Percentiles rank a stretch among this genome's conserved stretches.
Conservation (phyloP, 2,888 invertebrate species). For the Eupithecia exiguata region DNA sequence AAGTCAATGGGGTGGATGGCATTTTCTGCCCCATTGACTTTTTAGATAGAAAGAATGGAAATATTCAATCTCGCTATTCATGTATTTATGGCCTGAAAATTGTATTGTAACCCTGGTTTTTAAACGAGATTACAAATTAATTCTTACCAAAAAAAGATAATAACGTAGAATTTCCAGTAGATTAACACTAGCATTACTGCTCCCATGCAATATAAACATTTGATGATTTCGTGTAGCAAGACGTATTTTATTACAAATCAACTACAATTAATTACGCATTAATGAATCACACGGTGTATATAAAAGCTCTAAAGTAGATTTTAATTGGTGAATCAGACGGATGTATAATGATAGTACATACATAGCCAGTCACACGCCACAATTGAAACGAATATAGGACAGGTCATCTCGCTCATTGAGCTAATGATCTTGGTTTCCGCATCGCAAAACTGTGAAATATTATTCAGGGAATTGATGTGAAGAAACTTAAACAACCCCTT, state of each 20-base stretch:
- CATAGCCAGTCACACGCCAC: conserved; percentile 14
- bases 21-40: too few species aligned
- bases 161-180: background rate
- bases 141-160: background rate
- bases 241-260: conserved; percentile 45
- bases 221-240: conserved; percentile 51
- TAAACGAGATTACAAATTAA: background rate
- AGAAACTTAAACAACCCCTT: background rate
- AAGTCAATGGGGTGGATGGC: too few species aligned
- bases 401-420: conserved; percentile 12
- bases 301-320: conserved; percentile 67
- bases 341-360: conserved; percentile 4
- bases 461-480: background rate
- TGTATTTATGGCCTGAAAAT: background rate
- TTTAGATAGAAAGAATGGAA: too few species aligned
- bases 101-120: background rate
- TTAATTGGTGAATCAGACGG: conserved; percentile 71
- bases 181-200: background rate
- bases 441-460: background rate
- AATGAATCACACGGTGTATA: conserved; percentile 56
- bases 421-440: conserved; percentile 13
- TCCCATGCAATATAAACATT: conserved; percentile 29
- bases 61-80: too few species aligned
- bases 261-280: conserved; percentile 60
- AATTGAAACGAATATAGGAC: conserved; percentile 16